A percentile compares a stretch with the other conserved stretches of the same genome.
phyloP scores from a whole-genome alignment of 2,113 vertebrate genomes.

The Ondatra zibethicus region DNA sequence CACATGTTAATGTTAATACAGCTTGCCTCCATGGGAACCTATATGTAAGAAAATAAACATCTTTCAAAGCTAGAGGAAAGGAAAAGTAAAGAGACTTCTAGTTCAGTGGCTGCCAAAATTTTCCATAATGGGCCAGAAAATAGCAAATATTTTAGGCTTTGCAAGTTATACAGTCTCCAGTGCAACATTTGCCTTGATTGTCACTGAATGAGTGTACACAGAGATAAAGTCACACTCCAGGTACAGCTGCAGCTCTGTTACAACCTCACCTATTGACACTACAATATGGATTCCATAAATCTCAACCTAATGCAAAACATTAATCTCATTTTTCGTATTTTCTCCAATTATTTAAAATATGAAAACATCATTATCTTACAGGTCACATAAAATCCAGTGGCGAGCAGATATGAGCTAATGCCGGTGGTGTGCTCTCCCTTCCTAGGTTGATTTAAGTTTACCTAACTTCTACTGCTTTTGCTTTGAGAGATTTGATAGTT shows the following conservation, averaged over 20 bases:
- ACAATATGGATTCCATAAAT: slow-evolving; percentile 30
- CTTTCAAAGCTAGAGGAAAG: slow-evolving; percentile 55
- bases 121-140: neutral
- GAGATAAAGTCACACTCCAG: neutral
- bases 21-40: slow-evolving; percentile 37
- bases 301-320: slow-evolving; percentile 26
- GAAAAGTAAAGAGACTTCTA: slow-evolving; percentile 49
- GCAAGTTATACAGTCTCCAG: neutral
- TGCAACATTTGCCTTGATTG: neutral
- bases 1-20: slow-evolving; percentile 43
- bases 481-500: neutral
- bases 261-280: neutral
- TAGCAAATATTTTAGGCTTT: slow-evolving; percentile 48
- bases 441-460: neutral
- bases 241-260: neutral
- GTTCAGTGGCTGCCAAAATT: slow-evolving; percentile 9
- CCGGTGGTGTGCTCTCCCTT: neutral
- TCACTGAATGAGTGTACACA: neutral
- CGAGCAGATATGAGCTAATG: neutral
- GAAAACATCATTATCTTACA: neutral
- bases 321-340: slow-evolving; percentile 1
- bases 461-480: neutral
- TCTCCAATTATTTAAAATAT: slow-evolving; percentile 19
- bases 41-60: slow-evolving; percentile 35
- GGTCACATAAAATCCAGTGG: neutral